Percentiles rank a stretch among this genome's conserved stretches.
Evolutionary conservation across 2,888 invertebrate species (phyloP).

Genomic region (Venusia cambrica): DNA sequence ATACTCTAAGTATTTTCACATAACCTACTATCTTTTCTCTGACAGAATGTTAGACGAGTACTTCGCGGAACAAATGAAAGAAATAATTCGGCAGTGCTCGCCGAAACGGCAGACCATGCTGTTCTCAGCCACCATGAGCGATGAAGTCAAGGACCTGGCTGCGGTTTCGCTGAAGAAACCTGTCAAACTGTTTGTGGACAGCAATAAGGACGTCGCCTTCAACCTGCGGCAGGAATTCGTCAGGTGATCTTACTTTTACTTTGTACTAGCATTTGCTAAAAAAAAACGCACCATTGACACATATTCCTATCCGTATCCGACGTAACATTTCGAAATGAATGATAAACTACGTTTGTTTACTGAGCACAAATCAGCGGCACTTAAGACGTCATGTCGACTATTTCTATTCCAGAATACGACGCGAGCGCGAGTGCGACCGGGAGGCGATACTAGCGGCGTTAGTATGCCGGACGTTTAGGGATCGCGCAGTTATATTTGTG

Average conservation of each 20-base stretch:
- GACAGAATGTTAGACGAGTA: slow-evolving; percentile 98
- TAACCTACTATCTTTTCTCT: too few species aligned
- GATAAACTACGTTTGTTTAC: too few species aligned
- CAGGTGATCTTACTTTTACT: too few species aligned
- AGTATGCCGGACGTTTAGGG: slow-evolving; percentile 89
- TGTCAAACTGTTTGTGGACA: slow-evolving; percentile 96
- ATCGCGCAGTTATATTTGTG: slow-evolving; percentile 96
- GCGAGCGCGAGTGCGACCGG: slow-evolving; percentile 93
- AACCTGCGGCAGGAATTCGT: slow-evolving; percentile 98
- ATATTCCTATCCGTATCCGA: too few species aligned
- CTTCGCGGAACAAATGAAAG: slow-evolving; percentile 99
- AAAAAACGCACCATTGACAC: too few species aligned
- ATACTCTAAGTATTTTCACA: too few species aligned
- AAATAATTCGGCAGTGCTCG: slow-evolving; percentile 96
- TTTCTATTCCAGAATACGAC: slow-evolving; percentile 91
- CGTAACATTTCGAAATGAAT: too few species aligned
- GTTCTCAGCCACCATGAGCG: slow-evolving; percentile 99
- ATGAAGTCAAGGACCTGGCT: slow-evolving; percentile 96
- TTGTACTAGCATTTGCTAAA: too few species aligned
- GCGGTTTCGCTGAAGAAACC: slow-evolving; percentile 96
- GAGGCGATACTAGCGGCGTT: slow-evolving; percentile 88
- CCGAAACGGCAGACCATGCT: slow-evolving; percentile 96
- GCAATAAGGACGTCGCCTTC: slow-evolving; percentile 96
- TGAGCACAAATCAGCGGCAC: too few species aligned
- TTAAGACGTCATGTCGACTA: too few species aligned